phyloP scores from a whole-genome alignment of 1,140 invertebrate genomes.

The Calephelis virginiensis region DNA sequence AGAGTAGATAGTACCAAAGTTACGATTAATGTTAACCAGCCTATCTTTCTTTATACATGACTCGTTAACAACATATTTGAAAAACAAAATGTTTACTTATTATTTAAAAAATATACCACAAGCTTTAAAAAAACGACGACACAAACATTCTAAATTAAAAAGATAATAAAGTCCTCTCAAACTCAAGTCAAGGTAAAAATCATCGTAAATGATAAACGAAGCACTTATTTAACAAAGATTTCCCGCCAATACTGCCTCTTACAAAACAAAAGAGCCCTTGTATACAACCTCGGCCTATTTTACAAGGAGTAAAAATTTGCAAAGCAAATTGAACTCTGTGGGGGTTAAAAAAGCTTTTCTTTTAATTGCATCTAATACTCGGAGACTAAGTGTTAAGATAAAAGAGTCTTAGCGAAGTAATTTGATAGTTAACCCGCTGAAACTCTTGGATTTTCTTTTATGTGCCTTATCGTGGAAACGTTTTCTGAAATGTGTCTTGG shows the following conservation, averaged over 20 bases:
- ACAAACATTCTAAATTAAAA: conserved; percentile 13
- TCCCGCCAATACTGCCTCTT: conserved; percentile 33
- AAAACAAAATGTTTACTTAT: neutral
- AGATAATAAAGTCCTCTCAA: conserved; percentile 14
- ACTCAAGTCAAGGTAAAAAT: conserved; percentile 27
- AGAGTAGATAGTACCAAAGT: no score
- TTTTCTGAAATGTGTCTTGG: neutral
- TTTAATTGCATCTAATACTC: conserved; percentile 12
- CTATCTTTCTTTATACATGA: no score
- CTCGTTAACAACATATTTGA: no score
- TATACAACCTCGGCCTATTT: conserved; percentile 37
- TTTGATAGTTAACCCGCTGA: conserved; percentile 8
- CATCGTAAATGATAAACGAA: conserved; percentile 35
- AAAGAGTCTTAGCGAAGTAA: conserved; percentile 1
- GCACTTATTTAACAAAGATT: conserved; percentile 35
- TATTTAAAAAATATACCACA: neutral
- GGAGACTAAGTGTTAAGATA: neutral
- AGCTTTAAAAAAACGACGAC: neutral
- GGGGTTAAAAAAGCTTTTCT: neutral
- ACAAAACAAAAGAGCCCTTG: conserved; percentile 25
- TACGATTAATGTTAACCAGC: no score
- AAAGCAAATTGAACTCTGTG: conserved; percentile 29
- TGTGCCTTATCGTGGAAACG: conserved; percentile 1
- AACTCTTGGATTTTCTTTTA: conserved; percentile 1
- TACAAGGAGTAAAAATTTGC: neutral